Evolutionary conservation across 2,888 invertebrate genomes (phyloP).

Genomic region (Limnephilus marmoratus): DNA sequence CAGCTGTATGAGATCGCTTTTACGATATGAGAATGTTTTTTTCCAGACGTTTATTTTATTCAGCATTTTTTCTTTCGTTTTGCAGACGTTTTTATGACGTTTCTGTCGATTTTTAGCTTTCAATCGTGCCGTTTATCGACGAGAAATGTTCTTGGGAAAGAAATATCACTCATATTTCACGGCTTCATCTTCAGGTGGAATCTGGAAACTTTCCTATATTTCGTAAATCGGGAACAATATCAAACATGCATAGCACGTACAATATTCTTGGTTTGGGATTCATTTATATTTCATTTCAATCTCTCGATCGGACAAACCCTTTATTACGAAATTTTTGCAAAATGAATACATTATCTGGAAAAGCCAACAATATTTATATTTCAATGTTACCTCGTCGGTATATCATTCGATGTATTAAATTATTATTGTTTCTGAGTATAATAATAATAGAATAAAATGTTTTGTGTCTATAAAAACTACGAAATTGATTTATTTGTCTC

Average conservation of each 20-base stretch:
- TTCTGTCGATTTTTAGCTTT: conserved; percentile 11
- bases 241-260: neutral
- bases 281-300: neutral
- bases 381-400: neutral
- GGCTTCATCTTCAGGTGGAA: conserved; percentile 1
- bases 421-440: too few relatives aligned
- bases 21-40: neutral
- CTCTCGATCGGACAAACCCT: neutral
- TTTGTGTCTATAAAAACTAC: too few relatives aligned
- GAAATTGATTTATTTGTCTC: too few relatives aligned
- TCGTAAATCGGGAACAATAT: neutral
- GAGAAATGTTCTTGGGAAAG: neutral
- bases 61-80: neutral
- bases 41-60: neutral
- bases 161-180: conserved; percentile 36
- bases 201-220: neutral
- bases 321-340: neutral
- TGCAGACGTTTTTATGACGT: conserved; percentile 29
- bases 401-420: neutral
- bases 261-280: neutral
- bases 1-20: neutral
- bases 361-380: neutral
- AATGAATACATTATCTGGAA: neutral
- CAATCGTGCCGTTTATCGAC: conserved; percentile 28
- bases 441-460: too few relatives aligned